Evolutionary conservation across 1,140 invertebrate genomes (phyloP), one percentile per base, ranked within the genome.

Genomic region (Cyclargus thomasi): DNA sequence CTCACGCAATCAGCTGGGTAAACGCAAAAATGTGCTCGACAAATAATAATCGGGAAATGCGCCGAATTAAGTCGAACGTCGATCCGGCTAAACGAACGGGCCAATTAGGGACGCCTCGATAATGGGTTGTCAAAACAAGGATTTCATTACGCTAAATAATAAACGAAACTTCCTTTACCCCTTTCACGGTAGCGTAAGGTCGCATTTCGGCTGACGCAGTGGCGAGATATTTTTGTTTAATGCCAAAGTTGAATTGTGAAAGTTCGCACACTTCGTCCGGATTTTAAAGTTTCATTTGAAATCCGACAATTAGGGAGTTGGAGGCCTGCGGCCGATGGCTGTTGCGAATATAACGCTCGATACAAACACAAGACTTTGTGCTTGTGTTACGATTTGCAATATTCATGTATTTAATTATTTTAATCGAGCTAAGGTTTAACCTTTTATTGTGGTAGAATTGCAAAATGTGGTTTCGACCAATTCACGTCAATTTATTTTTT

Each of bases 41-140:
- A 84, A 84, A 82, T 78, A 81, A 73, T 70, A 81, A 73, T 70
- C 75, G 71, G 68, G 66, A 47, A 39, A 67, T 64, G 53, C 10
- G 55, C 62, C 68, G 67, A 74, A 72, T 74, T 70, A 77, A 76
- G 18, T 57, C 71, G 70, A 72, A 67, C 39, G 67, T 66, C 59
- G 72, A 70, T 62, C 74, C 71, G 73, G 72, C 74, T 53, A 71
- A 83, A 82, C 79, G 78, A 80, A 80, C 81, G 73, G 70, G 73
- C 77, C 85, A 87, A 86, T 86, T 87, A 86, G 80, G 78, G 77
- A 80, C 70, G 78, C 74, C 73, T 76, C 82, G 80, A 84, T 86
- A 88, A 88, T 88, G 79, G 86, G 77, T 88, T 88, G 80, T 85
- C 83, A 88, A 85, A 88, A 88, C 82, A 88, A 82, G 77, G 78